Percentiles rank a stretch among this genome's conserved stretches.
Conservation (phyloP, 2,797 vertebrate species). For the Lateolabrax maculatus region DNA sequence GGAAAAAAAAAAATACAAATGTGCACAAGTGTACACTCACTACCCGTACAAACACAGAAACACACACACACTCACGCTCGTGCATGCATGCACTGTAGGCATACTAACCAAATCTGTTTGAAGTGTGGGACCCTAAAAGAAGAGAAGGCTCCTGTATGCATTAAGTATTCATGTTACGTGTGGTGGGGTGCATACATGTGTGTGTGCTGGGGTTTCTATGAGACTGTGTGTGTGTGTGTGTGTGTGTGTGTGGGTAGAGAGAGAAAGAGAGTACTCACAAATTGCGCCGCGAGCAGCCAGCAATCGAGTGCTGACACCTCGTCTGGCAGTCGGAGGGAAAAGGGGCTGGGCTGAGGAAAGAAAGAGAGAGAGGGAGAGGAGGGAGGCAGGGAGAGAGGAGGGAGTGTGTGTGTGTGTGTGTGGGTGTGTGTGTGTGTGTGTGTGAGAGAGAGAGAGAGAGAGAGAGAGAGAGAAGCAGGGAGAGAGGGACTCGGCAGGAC, state of each 20-base stretch:
- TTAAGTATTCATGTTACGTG: conserved; percentile 89
- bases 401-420: conserved; percentile 45
- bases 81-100: conserved; percentile 79
- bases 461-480: conserved; percentile 68
- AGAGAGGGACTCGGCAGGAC: conserved; percentile 78
- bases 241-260: conserved; percentile 40
- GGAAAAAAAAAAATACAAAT: conserved; percentile 58
- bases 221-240: conserved; percentile 43
- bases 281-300: conserved; percentile 84
- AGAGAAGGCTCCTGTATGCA: conserved; percentile 86
- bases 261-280: conserved; percentile 75
- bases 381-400: conserved; percentile 62
- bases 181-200: conserved; percentile 74
- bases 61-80: conserved; percentile 50
- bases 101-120: conserved; percentile 90
- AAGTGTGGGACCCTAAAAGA: conserved; percentile 87
- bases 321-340: conserved; percentile 85
- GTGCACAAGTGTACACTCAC: conserved; percentile 42
- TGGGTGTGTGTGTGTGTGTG: conserved; percentile 9
- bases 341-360: conserved; percentile 85
- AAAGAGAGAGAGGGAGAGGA: conserved; percentile 68
- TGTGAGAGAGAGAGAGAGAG: conserved; percentile 42
- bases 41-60: conserved; percentile 44
- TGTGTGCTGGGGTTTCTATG: conserved; percentile 39
- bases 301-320: conserved; percentile 86